Evolutionary conservation across 2,113 vertebrate species (phyloP).

Genomic region (Oncorhynchus mykiss): DNA sequence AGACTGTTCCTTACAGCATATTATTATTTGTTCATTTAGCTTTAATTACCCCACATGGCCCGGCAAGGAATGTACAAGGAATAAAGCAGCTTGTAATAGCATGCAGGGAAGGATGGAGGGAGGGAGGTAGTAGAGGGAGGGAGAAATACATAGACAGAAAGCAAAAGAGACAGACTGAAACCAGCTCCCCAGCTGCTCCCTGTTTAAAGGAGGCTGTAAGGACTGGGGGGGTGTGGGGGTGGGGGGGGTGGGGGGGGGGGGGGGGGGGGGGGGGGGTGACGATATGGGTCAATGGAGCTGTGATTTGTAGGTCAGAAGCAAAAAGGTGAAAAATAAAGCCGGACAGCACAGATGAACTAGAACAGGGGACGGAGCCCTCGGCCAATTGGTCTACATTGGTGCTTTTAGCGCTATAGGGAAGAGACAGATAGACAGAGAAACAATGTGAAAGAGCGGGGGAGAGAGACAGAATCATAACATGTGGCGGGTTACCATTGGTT

Average conservation of each 20-base stretch:
- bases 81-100: constrained; percentile 33
- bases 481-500: background rate
- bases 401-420: constrained; percentile 38
- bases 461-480: background rate
- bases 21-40: constrained; percentile 39
- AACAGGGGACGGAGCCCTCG: constrained; percentile 33
- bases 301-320: constrained; percentile 7
- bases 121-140: too few species aligned
- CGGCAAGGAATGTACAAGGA: background rate
- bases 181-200: constrained; percentile 42
- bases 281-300: too few species aligned
- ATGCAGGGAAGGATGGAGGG: constrained; percentile 8
- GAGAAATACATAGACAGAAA: background rate
- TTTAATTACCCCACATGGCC: constrained; percentile 39
- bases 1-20: constrained; percentile 27
- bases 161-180: constrained; percentile 25
- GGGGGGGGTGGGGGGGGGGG: constrained; percentile 5
- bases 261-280: background rate
- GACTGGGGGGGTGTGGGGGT: constrained; percentile 9
- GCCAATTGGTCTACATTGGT: constrained; percentile 11
- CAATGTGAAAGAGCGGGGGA: background rate
- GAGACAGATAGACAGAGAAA: constrained; percentile 7
- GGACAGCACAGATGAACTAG: constrained; percentile 47
- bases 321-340: constrained; percentile 49
- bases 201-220: constrained; percentile 21